Base-by-base conservation (phyloP, 2,113 vertebrate species). In the Cyanoramphus novaezelandiae region DNA sequence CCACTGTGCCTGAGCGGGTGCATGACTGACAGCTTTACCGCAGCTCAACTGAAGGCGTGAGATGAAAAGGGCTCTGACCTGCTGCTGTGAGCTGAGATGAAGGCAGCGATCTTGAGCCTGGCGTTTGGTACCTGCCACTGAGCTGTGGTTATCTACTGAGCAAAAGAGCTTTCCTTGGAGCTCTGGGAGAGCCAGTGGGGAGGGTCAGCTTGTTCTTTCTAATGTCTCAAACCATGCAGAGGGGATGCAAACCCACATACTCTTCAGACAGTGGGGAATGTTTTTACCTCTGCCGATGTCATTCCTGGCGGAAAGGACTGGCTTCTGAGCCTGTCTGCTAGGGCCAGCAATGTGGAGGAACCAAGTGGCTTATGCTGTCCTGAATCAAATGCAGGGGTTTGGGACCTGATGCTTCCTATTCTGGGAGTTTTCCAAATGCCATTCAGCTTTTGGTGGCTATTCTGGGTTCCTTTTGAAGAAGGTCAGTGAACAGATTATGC, bases 1-100 rank as follows among this genome's bases (percentile, higher is more conserved):
- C 28, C 3, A 0, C 68, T 55, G 43, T 63, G 44, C 50, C 57
- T 8, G 25, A 0, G 27, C 8, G 46, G 70, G 29, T 1, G 0
- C 21, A 23, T 55, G 59, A 69, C 87, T 69, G 59, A 46, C 74
- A 59, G 31, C 43, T 65, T 16, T 31, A 8, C 37, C 33, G 35
- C 47, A 37, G 6, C 28, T 39, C 41, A n/a, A 6, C 21, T 10
- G 3, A 52, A 52, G 55, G 33, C 27, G 10, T 1, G 16, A 67
- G 44, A 14, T 57, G 8, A 21, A 37, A 46, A 37, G 50, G 41
- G 21, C 28, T 69, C 46, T 75, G 78, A 19, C 3, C 50, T 67
- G 46, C 78, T 70, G 84, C 27, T 19, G 46, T 16, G 79, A 80
- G 67, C 37, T 41, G 47, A 68, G 63, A 17, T 81, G 59, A 37